Evolutionary conservation across 1,140 invertebrate genomes (phyloP), one percentile per base, ranked within the genome.

Genomic region (Bombus breviceps): DNA sequence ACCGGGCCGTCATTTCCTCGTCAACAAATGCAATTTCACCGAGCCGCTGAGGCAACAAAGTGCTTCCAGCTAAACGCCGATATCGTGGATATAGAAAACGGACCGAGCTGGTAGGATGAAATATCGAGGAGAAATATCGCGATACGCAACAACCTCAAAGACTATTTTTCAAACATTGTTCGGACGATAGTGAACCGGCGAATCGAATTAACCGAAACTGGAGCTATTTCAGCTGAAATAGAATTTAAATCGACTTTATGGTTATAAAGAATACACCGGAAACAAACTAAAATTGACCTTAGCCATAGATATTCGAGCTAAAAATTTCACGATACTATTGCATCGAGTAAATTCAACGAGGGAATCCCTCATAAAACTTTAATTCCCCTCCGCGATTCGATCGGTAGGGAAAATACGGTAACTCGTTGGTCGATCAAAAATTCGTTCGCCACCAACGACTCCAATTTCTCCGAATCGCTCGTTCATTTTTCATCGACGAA

Each of bases 1-100:
- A 18, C 13, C 37, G 1, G 73, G 37, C 34, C 62, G 73, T 77
- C 53, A 39, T 79, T 69, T 84, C n/a, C 82, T 84, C 41, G 74
- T 25, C 59, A 62, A 37, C 28, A 13, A 32, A 59, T 57, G 72
- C 39, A 68, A n/a, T 71, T 76, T 82, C 64, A 62, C 59, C 59
- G 28, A 62, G 59, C 25, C 59, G 28, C 59, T 62, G 25, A n/a
- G 28, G 25, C 28, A 62, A 62, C 59, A n/a, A 32, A 53, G 47
- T 53, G 47, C 47, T 53, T 53, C 18, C 47, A 53, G 47, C 47
- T 53, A 53, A 53, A 53, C 47, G 47, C 47, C 47, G 47, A 53
- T 53, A 53, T 53, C 47, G 47, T 53, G 47, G 18, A 53, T 53
- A 53, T 53, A 53, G 47, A 53, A 53, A 53, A 53, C 47, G 47